phyloP scores from a whole-genome alignment of 1,140 invertebrate genomes.

The Ganaspis sp. region DNA sequence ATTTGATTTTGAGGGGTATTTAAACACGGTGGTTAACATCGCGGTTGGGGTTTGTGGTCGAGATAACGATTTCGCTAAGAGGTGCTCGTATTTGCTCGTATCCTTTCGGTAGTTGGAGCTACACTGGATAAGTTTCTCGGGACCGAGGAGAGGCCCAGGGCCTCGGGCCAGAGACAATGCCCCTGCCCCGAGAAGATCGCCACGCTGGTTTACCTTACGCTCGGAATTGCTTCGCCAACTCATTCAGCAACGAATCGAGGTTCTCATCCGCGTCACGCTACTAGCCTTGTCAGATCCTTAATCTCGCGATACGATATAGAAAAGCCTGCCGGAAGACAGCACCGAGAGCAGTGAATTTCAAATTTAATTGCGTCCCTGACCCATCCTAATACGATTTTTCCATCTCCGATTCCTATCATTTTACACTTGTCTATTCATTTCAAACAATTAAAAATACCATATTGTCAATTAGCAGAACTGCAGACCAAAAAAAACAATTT shows the following conservation, averaged over 20 bases:
- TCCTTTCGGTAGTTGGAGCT: constrained; percentile 53
- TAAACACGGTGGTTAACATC: neutral
- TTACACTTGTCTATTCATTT: neutral
- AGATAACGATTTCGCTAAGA: constrained; percentile 33
- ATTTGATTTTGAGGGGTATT: neutral
- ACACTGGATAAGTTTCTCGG: constrained; percentile 53
- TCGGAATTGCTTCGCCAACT: constrained; percentile 58
- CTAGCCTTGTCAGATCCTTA: constrained; percentile 52
- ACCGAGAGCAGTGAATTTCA: constrained; percentile 18
- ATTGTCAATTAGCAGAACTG: too few species aligned
- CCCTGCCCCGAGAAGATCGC: constrained; percentile 60
- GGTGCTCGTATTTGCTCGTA: constrained; percentile 42
- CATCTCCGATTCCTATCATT: too few species aligned
- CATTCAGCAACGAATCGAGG: constrained; percentile 56
- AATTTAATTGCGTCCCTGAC: neutral
- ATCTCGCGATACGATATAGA: constrained; percentile 40
- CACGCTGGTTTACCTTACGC: constrained; percentile 59
- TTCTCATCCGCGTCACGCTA: constrained; percentile 64
- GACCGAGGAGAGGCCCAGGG: constrained; percentile 46
- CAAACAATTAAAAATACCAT: too few species aligned
- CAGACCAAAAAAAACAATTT: too few species aligned
- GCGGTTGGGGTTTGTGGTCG: constrained; percentile 7
- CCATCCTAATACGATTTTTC: constrained; percentile 5
- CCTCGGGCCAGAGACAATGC: constrained; percentile 62
- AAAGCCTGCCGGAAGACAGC: constrained; percentile 43